Evolutionary conservation across 2,113 vertebrate genomes (phyloP).

Genomic region (Leptodactylus fuscus): DNA sequence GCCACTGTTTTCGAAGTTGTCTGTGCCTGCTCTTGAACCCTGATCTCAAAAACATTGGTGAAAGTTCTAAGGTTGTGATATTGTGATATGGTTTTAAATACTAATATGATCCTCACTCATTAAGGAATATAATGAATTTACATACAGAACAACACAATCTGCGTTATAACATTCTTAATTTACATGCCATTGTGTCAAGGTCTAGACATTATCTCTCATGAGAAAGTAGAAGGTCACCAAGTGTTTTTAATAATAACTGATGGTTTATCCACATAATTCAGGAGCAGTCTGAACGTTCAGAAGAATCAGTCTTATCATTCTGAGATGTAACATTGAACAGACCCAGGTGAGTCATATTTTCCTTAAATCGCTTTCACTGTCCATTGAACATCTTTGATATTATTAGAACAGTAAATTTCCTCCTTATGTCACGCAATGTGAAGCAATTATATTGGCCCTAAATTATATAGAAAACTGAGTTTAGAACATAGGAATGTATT

Average conservation of each 20-base stretch:
- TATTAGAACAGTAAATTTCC: not conserved
- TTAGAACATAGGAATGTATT: not conserved
- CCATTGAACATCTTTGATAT: constrained; percentile 24
- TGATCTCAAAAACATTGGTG: no score
- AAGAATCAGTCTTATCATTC: constrained; percentile 54
- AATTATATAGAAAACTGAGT: not conserved
- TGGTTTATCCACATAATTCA: constrained; percentile 7
- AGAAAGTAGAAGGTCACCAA: constrained; percentile 35
- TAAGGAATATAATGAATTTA: not conserved
- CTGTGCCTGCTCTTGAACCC: no score
- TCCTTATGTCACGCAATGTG: not conserved
- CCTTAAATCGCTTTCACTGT: constrained; percentile 20
- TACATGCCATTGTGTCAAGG: constrained; percentile 28
- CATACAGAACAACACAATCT: not conserved
- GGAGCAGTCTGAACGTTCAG: not conserved
- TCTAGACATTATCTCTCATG: constrained; percentile 33
- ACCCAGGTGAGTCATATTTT: constrained; percentile 10
- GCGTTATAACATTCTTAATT: constrained; percentile 45
- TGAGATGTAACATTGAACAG: constrained; percentile 46
- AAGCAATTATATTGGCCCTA: not conserved
- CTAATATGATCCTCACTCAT: not conserved
- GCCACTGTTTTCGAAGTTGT: no score
- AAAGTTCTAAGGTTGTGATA: no score
- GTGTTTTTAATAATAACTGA: constrained; percentile 50
- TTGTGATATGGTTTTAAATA: not conserved